Evolutionary conservation across 2,888 invertebrate species (phyloP), one percentile per base, ranked within the genome.

Genomic region (Drosophila hamatofila): DNA sequence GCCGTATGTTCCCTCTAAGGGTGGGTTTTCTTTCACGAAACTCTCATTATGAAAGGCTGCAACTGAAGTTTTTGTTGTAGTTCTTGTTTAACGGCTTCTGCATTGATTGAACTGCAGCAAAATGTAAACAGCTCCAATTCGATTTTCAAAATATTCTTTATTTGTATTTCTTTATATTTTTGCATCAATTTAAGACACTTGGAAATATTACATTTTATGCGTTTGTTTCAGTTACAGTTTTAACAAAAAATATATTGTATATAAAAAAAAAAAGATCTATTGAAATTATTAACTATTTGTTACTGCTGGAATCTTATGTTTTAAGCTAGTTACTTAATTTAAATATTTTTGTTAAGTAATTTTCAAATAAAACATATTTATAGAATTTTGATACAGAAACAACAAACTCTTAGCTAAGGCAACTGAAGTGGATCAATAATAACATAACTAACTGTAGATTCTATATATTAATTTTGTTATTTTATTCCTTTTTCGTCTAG

Each of bases 121-220:
- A 27, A 4, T 12, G 18, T 21, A 5, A 39, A 25, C n/a, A 70
- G 74, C 66, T 81, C 60, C 69, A 65, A 48, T 73, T 78, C 63
- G 41, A 18, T 25, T 39, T 56, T 69, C 30, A 60, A 70, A 70
- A 70, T 55, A 55, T 69, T 70, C 37, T 48, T 42, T 35, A 1
- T 35, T n/a, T 35, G 16, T 52, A 25, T 39, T 37, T 37, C 35
- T 37, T 37, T 39, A 4, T 27, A 25, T 33, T 52, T 57, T 51
- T 66, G 48, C 33, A 48, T 59, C 33, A 37, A n/a, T 25, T 60
- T 55, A 72, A 72, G 72, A 65, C 72, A 72, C 64, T 72, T 56
- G 25, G 16, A 37, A 56, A 51, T 49, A 27, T 55, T 69, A 70
- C 69, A 69, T 60, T 59, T 30, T 16, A 67, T 74, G 30, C 35